A percentile compares a stretch with the other conserved stretches of the same genome.
phyloP scores from a whole-genome alignment of 2,888 invertebrate species.

The Philaethria dido region DNA sequence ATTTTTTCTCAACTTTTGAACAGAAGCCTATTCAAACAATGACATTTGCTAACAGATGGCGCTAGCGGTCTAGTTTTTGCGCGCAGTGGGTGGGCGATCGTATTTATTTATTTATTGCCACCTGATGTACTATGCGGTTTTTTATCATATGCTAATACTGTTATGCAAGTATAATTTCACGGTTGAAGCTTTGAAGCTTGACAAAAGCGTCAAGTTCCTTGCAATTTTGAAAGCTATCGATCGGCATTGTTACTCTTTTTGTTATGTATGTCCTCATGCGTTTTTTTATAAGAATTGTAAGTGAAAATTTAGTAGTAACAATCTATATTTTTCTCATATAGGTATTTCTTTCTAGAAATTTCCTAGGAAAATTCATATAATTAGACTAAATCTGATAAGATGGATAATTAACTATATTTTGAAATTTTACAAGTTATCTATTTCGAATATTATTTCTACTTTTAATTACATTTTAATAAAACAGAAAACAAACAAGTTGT shows the following conservation, averaged over 20 bases:
- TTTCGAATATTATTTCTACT: no score
- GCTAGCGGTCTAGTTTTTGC: slow-evolving; percentile 51
- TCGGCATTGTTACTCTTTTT: slow-evolving; percentile 10
- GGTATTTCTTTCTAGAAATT: background rate
- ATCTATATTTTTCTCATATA: background rate
- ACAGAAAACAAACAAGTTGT: no score
- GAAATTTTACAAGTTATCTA: no score
- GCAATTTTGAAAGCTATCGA: slow-evolving; percentile 22
- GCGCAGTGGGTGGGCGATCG: slow-evolving; percentile 54
- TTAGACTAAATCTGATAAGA: no score
- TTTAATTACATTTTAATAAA: no score
- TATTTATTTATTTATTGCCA: slow-evolving; percentile 53
- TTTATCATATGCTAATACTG: slow-evolving; percentile 42
- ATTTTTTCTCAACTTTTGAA: slow-evolving; percentile 18
- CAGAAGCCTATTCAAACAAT: slow-evolving; percentile 36
- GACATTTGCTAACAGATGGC: slow-evolving; percentile 47
- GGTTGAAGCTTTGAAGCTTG: slow-evolving; percentile 20
- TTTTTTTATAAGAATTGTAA: slow-evolving; percentile 1
- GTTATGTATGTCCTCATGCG: background rate
- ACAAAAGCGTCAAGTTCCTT: slow-evolving; percentile 26
- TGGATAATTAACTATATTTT: no score
- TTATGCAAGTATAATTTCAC: slow-evolving; percentile 35
- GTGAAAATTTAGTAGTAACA: background rate
- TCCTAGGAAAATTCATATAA: no score
- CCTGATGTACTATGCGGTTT: slow-evolving; percentile 41